Conservation (phyloP, 1,140 invertebrate species). For the Pseudomyrmex concolor region DNA sequence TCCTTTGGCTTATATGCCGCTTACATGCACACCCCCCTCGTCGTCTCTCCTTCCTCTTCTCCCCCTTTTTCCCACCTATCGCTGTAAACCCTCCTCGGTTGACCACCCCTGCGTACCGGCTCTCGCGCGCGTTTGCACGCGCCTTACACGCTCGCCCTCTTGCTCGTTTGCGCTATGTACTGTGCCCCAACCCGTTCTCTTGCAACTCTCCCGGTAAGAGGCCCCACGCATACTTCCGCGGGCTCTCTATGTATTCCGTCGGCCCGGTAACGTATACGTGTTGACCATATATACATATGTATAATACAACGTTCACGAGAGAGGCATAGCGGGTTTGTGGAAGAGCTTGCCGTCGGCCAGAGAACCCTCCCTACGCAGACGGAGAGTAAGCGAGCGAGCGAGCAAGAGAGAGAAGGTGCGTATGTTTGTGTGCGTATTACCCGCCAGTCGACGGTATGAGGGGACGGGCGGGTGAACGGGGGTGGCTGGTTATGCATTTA, state of each 20-base stretch:
- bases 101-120: slow-evolving; percentile 20
- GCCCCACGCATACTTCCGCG: slow-evolving; percentile 47
- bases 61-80: slow-evolving; percentile 48
- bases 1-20: slow-evolving; percentile 80
- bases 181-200: not conserved
- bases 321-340: slow-evolving; percentile 72
- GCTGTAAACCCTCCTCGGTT: slow-evolving; percentile 39
- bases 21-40: slow-evolving; percentile 70
- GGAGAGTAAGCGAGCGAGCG: slow-evolving; percentile 53
- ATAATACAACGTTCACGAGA: slow-evolving; percentile 74
- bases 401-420: slow-evolving; percentile 4
- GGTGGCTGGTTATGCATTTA: slow-evolving; percentile 83
- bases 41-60: not conserved
- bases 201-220: slow-evolving; percentile 23
- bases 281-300: slow-evolving; percentile 63
- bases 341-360: slow-evolving; percentile 72
- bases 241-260: slow-evolving; percentile 41
- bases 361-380: slow-evolving; percentile 56
- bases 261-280: slow-evolving; percentile 32
- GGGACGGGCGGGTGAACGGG: slow-evolving; percentile 51
- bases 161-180: slow-evolving; percentile 60
- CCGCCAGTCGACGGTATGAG: slow-evolving; percentile 36
- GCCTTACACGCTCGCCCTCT: slow-evolving; percentile 65
- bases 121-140: slow-evolving; percentile 64
- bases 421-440: slow-evolving; percentile 43